These are phyloP conservation scores for Mustela lutreola DNA, from an alignment of 2,113 vertebrate species.

Conservation along the genomic window DNA sequence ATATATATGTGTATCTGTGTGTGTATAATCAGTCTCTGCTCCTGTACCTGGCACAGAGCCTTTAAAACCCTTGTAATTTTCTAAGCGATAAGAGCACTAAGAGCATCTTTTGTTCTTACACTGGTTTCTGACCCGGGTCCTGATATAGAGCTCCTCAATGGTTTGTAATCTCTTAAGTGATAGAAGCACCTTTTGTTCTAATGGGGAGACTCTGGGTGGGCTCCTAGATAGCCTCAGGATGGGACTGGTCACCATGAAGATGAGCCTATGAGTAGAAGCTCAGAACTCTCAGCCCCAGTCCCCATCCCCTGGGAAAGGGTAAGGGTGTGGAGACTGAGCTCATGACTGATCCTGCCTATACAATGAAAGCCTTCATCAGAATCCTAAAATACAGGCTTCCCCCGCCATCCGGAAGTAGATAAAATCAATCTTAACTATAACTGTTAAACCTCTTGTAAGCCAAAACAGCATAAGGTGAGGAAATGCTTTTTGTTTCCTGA, in stretches of 20 bases:
- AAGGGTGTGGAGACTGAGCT: neutral
- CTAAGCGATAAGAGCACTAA: neutral
- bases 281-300: neutral
- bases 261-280: neutral
- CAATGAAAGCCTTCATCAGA: neutral
- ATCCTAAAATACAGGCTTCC: neutral
- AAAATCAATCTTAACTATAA: neutral
- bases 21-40: neutral
- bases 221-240: neutral
- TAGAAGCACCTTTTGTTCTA: neutral
- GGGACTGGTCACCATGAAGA: neutral
- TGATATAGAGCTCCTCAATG: neutral
- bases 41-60: neutral
- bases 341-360: neutral
- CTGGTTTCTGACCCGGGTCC: neutral
- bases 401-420: neutral
- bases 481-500: neutral
- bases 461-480: neutral
- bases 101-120: neutral
- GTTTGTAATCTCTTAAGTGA: neutral
- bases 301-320: neutral
- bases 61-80: neutral
- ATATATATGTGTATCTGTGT: no score
- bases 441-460: neutral
- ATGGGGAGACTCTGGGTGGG: neutral